Base-by-base conservation (phyloP, 2,797 vertebrate genomes). In the Orientallactaga sibirica region DNA sequence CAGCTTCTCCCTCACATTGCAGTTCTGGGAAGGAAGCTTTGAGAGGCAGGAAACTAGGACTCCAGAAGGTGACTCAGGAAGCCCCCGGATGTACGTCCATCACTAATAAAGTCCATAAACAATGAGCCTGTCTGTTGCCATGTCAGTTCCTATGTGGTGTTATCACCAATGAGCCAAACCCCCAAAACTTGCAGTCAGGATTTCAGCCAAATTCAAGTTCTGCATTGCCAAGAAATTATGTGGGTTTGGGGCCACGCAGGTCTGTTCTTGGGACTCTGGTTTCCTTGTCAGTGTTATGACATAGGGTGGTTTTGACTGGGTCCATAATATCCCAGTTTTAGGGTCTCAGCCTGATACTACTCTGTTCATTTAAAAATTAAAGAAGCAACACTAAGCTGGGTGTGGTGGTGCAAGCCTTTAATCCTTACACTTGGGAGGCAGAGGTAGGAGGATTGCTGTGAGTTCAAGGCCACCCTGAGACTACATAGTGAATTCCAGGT, bases 1-100 rank as follows among this genome's bases (percentile, higher is more conserved):
- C 78, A 52, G 58, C 43, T 61, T 48, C 22, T 29, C 0, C 0
- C 2, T 8, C 2, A n/a, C 52, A 16, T 0, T 0, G 16, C 20
- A 83, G 73, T 61, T 1, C 1, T 29, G n/a, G 24, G 37, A n/a
- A 41, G 71, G 41, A 24, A 62, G 3, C 0, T 0, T 18, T 10
- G 78, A 55, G 71, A 7, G 25, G 20, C 78, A 67, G 52, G 76
- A 52, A 71, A 61, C 55, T 1, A 8, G 86, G 24, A 29, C 25
- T 76, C 77, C 1, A 0, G 37, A 10, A 10, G 66, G n/a, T 61
- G 68, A 80, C 62, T 76, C 68, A 48, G 43, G 27, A 15, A 33
- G 15, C 82, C 88, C 74, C 74, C 29, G 66, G 74, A 64, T 3
- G 2, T 11, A 12, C n/a, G 85, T 82, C 80, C 2, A 3, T 8